Evolutionary conservation across 1,140 invertebrate species (phyloP), one percentile per base, ranked within the genome.

Genomic region (Camponotus floridanus): DNA sequence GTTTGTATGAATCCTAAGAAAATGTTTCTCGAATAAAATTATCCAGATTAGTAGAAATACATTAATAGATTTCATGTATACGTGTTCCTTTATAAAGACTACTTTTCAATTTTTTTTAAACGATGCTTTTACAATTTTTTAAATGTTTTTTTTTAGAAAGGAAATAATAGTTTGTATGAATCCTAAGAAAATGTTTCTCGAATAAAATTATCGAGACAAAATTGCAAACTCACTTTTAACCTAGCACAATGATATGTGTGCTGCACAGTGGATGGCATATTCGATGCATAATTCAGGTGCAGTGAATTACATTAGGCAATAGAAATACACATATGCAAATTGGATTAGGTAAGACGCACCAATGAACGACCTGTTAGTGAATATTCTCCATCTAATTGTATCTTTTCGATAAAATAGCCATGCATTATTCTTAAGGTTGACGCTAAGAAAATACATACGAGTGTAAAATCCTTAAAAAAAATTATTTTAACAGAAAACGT

Each of bases 201-300:
- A 33, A 59, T 73, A n/a, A 61, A 73, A 45, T 81, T 42, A 42
- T 33, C 65, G 11, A 57, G 39, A 74, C 65, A 31, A 70, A 80
- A 80, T 1, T 45, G 18, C 39, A n/a, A 83, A 15, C 6, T 9
- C 8, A 45, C 36, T 36, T 61, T 73, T 48, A 33, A 70, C 39
- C 51, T 26, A 7, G 0, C 31, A 42, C 31, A 33, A 80, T 70
- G 64, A 80, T 31, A n/a, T 57, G 45, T 36, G 39, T 36, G 39
- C n/a, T 18, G 13, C 13, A 21, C 1, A 45, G 79, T 18, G 33
- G 39, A 74, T 83, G 59, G 39, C 67, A n/a, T 26, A 48, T 61
- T 73, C 67, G 61, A 45, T 61, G 55, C 79, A 61, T 83, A 83
- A 73, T 83, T 83, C 45, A 61, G 26, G 1, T 26, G 26, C 26